Percentiles rank a stretch among this genome's conserved stretches.
Evolutionary conservation across 2,113 vertebrate species (phyloP).

Genomic region (Toxotes chatareus): DNA sequence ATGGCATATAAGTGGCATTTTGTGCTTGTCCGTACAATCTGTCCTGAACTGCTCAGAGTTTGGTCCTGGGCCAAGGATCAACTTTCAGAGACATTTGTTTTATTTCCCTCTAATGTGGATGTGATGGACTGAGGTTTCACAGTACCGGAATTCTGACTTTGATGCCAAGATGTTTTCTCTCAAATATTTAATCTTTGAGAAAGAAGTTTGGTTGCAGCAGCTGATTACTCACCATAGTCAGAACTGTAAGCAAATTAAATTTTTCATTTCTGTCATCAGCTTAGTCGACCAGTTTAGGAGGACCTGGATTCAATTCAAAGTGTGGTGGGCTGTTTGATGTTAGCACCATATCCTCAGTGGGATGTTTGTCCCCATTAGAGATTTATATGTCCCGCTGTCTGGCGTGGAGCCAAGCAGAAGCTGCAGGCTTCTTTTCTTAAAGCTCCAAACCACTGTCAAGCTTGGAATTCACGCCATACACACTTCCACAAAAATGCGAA

Average conservation of each 20-base stretch:
- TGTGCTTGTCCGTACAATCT: conserved; percentile 29
- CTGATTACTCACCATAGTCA: conserved; percentile 6
- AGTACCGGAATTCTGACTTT: neutral
- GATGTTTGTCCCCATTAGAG: conserved; percentile 71
- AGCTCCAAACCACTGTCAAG: conserved; percentile 38
- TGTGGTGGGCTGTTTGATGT: conserved; percentile 60
- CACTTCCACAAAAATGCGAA: neutral
- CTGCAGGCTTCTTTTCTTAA: conserved; percentile 48
- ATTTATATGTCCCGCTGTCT: conserved; percentile 65
- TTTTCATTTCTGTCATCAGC: conserved; percentile 40
- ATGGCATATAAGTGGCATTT: conserved; percentile 59
- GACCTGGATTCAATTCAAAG: conserved; percentile 61
- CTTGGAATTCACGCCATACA: conserved; percentile 1
- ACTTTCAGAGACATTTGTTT: neutral
- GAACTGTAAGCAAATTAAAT: conserved; percentile 33
- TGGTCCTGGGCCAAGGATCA: conserved; percentile 3
- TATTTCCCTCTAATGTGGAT: neutral
- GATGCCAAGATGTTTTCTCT: neutral
- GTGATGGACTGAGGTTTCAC: neutral
- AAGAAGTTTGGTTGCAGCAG: conserved; percentile 3
- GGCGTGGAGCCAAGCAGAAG: conserved; percentile 44
- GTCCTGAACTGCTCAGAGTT: conserved; percentile 14
- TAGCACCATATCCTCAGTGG: conserved; percentile 57
- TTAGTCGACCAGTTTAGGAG: conserved; percentile 37
- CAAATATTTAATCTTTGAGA: neutral